Evolutionary conservation across 1,140 invertebrate genomes (phyloP).

Genomic region (Drosophila simulans): DNA sequence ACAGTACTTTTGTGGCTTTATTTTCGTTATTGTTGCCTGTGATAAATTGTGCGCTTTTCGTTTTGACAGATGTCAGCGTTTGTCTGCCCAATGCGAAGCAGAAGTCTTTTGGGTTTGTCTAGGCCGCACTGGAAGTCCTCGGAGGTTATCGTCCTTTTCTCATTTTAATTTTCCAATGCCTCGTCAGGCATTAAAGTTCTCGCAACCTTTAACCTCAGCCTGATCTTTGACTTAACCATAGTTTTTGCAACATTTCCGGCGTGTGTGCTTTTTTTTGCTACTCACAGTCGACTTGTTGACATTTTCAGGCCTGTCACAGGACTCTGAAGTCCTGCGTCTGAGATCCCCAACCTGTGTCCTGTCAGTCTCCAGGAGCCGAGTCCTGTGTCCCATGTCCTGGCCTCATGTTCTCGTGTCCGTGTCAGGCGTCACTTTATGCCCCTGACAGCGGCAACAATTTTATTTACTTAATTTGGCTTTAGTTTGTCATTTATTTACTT

Average conservation of each 20-base stretch:
- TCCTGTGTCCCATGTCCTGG: slow-evolving; percentile 34
- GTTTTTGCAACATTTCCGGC: slow-evolving; percentile 9
- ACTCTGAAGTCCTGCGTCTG: slow-evolving; percentile 32
- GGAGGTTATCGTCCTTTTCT: slow-evolving; percentile 59
- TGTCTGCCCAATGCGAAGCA: slow-evolving; percentile 61
- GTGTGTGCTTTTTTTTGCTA: neutral
- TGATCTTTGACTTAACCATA: slow-evolving; percentile 26
- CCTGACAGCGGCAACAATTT: slow-evolving; percentile 80
- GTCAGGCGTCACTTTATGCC: slow-evolving; percentile 77
- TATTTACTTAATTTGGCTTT: slow-evolving; percentile 84
- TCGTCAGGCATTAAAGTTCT: slow-evolving; percentile 17
- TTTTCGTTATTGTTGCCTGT: slow-evolving; percentile 68
- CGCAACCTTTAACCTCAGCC: slow-evolving; percentile 33
- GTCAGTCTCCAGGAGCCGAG: slow-evolving; percentile 38
- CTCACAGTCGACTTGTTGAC: slow-evolving; percentile 53
- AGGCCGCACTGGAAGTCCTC: slow-evolving; percentile 25
- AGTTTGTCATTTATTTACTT: slow-evolving; percentile 84
- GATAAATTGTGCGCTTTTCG: slow-evolving; percentile 76
- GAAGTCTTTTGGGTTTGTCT: slow-evolving; percentile 39
- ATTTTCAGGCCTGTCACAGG: slow-evolving; percentile 57
- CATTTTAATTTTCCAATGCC: slow-evolving; percentile 10
- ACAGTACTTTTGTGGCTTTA: slow-evolving; percentile 20
- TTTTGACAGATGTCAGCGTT: slow-evolving; percentile 81
- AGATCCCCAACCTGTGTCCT: slow-evolving; percentile 34
- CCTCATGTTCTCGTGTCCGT: slow-evolving; percentile 53